These are phyloP conservation scores for Mustelus asterias DNA, from an alignment of 2,113 vertebrate species.

Conservation along the genomic window DNA sequence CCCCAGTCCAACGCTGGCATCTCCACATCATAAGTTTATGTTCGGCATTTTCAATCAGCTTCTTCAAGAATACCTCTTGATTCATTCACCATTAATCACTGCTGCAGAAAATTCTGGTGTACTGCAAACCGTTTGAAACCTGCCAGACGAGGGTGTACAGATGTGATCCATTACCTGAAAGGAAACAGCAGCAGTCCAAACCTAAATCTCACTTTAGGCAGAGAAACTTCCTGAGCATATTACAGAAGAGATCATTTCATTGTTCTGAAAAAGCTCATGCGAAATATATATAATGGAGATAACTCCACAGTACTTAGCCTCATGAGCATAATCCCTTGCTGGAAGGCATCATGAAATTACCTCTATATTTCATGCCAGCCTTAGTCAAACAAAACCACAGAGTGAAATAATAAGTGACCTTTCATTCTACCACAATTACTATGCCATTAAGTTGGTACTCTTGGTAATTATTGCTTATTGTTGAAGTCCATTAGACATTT, in stretches of 20 bases:
- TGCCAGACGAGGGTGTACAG: not conserved
- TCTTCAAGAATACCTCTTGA: too few relatives aligned
- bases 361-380: not conserved
- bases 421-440: not conserved
- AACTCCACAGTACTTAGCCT: not conserved
- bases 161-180: not conserved
- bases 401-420: not conserved
- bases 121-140: not conserved
- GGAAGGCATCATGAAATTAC: not conserved
- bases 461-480: not conserved
- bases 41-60: not conserved
- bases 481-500: not conserved
- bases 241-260: not conserved
- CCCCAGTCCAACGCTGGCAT: too few relatives aligned
- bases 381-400: not conserved
- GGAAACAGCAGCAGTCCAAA: not conserved
- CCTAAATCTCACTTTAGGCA: not conserved
- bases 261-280: not conserved
- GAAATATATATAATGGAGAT: slow-evolving; percentile 1
- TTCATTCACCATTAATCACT: not conserved
- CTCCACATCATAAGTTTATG: too few relatives aligned
- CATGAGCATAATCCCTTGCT: slow-evolving; percentile 7
- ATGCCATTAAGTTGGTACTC: not conserved
- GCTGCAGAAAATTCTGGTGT: not conserved
- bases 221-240: not conserved